Evolutionary conservation across 1,140 invertebrate species (phyloP).

Genomic region (Drosophila pachea): DNA sequence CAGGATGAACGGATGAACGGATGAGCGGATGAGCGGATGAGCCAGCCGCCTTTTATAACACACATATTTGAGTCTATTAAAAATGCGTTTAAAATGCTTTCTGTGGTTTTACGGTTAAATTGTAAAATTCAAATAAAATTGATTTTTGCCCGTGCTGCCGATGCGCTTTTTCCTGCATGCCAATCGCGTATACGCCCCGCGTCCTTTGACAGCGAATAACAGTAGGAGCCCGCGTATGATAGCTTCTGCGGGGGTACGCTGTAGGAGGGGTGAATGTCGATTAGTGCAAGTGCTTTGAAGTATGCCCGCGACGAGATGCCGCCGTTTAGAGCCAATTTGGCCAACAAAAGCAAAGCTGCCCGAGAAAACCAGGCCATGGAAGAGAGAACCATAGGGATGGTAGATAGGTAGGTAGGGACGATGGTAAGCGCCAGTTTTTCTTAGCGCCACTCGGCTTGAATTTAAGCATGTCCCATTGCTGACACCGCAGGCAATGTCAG

Average conservation of each 20-base stretch:
- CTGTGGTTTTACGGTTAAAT: slow-evolving; percentile 79
- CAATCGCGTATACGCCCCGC: neutral
- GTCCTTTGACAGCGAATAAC: neutral
- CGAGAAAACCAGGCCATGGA: too few relatives aligned
- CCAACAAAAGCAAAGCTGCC: too few relatives aligned
- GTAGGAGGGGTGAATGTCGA: too few relatives aligned
- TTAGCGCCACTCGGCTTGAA: neutral
- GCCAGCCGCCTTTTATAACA: slow-evolving; percentile 62
- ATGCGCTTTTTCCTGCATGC: neutral
- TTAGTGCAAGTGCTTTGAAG: neutral
- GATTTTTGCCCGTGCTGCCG: slow-evolving; percentile 59
- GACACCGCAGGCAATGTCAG: neutral
- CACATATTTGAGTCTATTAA: slow-evolving; percentile 79
- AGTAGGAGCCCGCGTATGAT: neutral
- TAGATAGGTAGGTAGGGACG: too few relatives aligned
- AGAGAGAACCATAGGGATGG: too few relatives aligned
- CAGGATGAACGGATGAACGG: neutral
- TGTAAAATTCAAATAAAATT: slow-evolving; percentile 78
- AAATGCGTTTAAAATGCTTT: slow-evolving; percentile 79
- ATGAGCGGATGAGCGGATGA: neutral
- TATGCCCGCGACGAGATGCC: neutral
- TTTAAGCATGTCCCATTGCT: slow-evolving; percentile 3
- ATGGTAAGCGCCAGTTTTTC: too few relatives aligned
- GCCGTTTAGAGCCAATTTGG: neutral
- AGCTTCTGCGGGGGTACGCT: too few relatives aligned